Evolutionary conservation across 2,888 invertebrate genomes (phyloP).

Genomic region (Callyntrura sp.): DNA sequence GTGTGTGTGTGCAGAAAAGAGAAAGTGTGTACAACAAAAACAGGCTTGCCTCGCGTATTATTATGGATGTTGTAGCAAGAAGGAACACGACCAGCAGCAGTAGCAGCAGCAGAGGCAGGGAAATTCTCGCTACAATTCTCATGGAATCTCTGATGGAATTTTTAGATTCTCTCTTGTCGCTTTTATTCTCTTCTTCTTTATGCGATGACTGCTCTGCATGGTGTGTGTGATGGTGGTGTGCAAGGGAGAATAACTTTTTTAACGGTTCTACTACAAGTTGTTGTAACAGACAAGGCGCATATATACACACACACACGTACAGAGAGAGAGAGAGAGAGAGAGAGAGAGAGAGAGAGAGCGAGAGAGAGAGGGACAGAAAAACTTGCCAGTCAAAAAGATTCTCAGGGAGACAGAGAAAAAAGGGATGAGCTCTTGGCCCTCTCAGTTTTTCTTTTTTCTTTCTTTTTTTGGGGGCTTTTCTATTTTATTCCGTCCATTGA

Average conservation of each 20-base stretch:
- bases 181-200: slow-evolving; percentile 8
- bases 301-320: slow-evolving; percentile 6
- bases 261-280: slow-evolving; percentile 21
- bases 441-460: not conserved
- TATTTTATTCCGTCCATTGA: slow-evolving; percentile 55
- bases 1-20: slow-evolving; percentile 66
- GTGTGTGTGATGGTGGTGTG: slow-evolving; percentile 9
- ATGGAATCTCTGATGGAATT: slow-evolving; percentile 70
- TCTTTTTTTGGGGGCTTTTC: slow-evolving; percentile 45
- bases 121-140: slow-evolving; percentile 38
- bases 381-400: no score
- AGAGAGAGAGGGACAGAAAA: not conserved
- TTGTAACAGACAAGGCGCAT: no score
- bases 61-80: not conserved
- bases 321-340: no score
- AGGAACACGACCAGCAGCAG: not conserved
- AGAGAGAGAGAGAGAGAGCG: slow-evolving; percentile 4
- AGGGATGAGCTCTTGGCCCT: slow-evolving; percentile 55
- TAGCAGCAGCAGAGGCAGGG: not conserved
- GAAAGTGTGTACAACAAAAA: slow-evolving; percentile 46
- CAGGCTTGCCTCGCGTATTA: not conserved
- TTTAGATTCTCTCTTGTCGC: slow-evolving; percentile 47
- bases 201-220: not conserved
- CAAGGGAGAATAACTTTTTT: not conserved
- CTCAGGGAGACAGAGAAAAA: slow-evolving; percentile 1